phyloP scores from a whole-genome alignment of 2,888 invertebrate species.

The Ellobium chinense region DNA sequence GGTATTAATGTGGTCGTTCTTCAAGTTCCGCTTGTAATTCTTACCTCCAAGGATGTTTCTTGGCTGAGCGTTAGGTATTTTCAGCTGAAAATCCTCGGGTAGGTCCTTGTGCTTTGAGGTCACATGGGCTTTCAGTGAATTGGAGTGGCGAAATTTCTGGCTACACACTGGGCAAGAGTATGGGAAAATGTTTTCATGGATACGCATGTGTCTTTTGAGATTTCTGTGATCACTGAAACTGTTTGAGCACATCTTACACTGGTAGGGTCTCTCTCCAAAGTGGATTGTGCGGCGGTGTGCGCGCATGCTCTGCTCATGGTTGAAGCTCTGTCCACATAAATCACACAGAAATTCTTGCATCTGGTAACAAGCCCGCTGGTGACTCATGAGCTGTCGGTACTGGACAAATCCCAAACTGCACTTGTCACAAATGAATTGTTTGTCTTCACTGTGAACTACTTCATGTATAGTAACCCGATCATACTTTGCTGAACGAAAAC shows the following conservation, averaged over 20 bases:
- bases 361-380: constrained; percentile 59
- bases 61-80: background rate
- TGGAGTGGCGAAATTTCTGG: constrained; percentile 67
- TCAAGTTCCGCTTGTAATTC: constrained; percentile 28
- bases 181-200: constrained; percentile 64
- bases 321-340: constrained; percentile 63
- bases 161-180: constrained; percentile 63
- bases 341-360: constrained; percentile 62
- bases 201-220: constrained; percentile 63
- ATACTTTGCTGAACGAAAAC: constrained; percentile 55
- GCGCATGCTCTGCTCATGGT: constrained; percentile 59
- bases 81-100: background rate
- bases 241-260: constrained; percentile 59
- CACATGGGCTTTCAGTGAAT: constrained; percentile 64
- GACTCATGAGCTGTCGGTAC: constrained; percentile 56
- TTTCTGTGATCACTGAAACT: constrained; percentile 68
- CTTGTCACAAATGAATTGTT: constrained; percentile 58
- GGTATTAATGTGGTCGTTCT: background rate
- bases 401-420: constrained; percentile 65
- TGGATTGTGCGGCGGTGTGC: constrained; percentile 51
- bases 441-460: constrained; percentile 51
- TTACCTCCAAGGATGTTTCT: constrained; percentile 14
- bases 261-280: constrained; percentile 55
- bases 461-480: constrained; percentile 32
- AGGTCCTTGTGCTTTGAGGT: constrained; percentile 19